These are phyloP conservation scores for Psittacula derbiana DNA, from an alignment of 2,797 vertebrate species.

Conservation along the genomic window DNA sequence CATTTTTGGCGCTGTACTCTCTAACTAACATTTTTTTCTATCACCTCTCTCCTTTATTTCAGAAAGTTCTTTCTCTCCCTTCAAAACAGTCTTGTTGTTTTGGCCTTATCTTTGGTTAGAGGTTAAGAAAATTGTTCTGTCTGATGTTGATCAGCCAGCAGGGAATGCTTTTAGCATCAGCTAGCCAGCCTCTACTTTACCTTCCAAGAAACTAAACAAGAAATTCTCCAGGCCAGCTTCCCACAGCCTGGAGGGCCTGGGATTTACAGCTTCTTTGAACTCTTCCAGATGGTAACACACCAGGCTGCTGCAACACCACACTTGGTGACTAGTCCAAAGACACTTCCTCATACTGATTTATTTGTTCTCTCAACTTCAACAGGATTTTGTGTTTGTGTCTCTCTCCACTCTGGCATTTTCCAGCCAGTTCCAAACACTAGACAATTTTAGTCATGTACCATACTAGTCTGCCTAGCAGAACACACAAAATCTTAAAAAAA, in stretches of 20 bases:
- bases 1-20: background rate
- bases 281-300: slow-evolving; percentile 50
- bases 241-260: slow-evolving; percentile 42
- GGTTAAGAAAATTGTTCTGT: slow-evolving; percentile 59
- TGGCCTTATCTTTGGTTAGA: slow-evolving; percentile 50
- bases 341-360: slow-evolving; percentile 60
- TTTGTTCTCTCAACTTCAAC: slow-evolving; percentile 56
- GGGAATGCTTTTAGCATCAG: slow-evolving; percentile 60
- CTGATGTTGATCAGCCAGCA: slow-evolving; percentile 56
- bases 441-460: background rate
- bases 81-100: background rate
- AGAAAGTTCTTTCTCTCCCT: background rate
- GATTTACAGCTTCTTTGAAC: slow-evolving; percentile 63
- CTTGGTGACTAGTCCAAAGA: slow-evolving; percentile 46
- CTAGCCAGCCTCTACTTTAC: slow-evolving; percentile 19
- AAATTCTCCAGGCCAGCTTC: slow-evolving; percentile 59
- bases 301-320: slow-evolving; percentile 9
- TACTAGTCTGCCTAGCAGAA: background rate
- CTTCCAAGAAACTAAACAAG: slow-evolving; percentile 72
- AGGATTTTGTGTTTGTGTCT: background rate
- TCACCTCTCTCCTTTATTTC: background rate
- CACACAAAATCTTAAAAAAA: background rate
- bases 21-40: background rate
- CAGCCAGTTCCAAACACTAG: background rate
- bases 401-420: background rate